Evolutionary conservation across 2,888 invertebrate species (phyloP).

Genomic region (Drosophila recens): DNA sequence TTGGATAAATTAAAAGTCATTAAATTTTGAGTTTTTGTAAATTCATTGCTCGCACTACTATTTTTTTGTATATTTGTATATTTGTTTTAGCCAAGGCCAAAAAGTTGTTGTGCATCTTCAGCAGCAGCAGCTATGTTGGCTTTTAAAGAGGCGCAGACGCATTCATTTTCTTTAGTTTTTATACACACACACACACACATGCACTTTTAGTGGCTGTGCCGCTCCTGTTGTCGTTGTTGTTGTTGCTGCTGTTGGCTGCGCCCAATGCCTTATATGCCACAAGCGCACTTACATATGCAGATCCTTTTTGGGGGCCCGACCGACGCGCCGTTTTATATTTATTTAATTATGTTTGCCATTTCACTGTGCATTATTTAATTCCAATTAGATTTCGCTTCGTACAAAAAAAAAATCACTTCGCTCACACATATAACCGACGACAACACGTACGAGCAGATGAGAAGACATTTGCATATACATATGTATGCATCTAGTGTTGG

Average conservation of each 20-base stretch:
- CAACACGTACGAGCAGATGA: constrained; percentile 66
- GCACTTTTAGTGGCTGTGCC: constrained; percentile 60
- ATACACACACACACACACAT: constrained; percentile 38
- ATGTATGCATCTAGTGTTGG: too few species aligned
- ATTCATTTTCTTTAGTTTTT: constrained; percentile 65
- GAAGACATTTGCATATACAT: constrained; percentile 63
- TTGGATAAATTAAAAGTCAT: too few species aligned
- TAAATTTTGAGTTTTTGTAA: too few species aligned
- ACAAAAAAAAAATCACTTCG: constrained; percentile 64
- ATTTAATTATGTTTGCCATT: constrained; percentile 54
- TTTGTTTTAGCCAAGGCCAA: constrained; percentile 73
- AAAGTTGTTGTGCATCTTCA: constrained; percentile 51
- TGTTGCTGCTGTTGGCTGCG: constrained; percentile 40
- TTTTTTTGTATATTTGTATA: too few species aligned
- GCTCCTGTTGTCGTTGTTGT: constrained; percentile 56
- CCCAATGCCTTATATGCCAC: constrained; percentile 26
- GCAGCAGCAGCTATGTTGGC: constrained; percentile 29
- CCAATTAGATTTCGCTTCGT: constrained; percentile 70
- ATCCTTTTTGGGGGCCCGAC: constrained; percentile 52
- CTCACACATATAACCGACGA: constrained; percentile 66
- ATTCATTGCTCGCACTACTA: too few species aligned
- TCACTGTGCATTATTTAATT: constrained; percentile 59
- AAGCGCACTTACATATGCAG: constrained; percentile 64
- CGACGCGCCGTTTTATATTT: constrained; percentile 53
- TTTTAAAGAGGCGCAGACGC: constrained; percentile 67